Base-by-base conservation (phyloP, 2,113 vertebrate species). In the Silurus meridionalis region DNA sequence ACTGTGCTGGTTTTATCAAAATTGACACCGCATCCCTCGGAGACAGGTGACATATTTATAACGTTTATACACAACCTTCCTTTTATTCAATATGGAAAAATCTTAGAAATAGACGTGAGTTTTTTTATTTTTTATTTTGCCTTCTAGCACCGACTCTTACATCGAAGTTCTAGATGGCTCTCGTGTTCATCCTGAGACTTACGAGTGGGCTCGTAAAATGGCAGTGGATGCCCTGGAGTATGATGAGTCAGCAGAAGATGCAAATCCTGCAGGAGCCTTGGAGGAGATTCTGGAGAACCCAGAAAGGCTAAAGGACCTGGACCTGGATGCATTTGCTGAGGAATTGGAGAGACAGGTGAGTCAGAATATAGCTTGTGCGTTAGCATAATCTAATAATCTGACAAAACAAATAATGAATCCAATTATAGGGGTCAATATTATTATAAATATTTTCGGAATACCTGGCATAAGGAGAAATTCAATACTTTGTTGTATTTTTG, bases 141-240 rank as follows among this genome's bases (percentile, higher is more conserved):
- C 10, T 84, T 92, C n/a, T 91, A 99, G 98, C 90, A 99, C 98
- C 0, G 98, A 99, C 91, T 98, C 98, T 80, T 99, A 99, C 92
- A 99, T 99, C 0, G 98, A 99, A 93, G 98, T 99, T 81, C 93
- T 99, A 77, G 98, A 99, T 80, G 98, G 98, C 28, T 99, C 98
- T 50, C 95, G 98, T 13, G 98, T 99, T 66, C 98, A 99, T 89
- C 98, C 98, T 11, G 98, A 99, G 94, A 99, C 98, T 0, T 99
- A 99, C 0, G 98, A 99, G 85, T 99, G 98, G 98, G 97, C 98
- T 28, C 96, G 98, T 74, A 99, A 99, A 89, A 99, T 99, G 98
- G 98, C 98, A 0, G 98, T 99, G 58, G 98, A 99, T 83, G 98
- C 98, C 25, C 92, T 99, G 0, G 97, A 99, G 90, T 99, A 99